These are phyloP conservation scores for Philaethria dido DNA, from an alignment of 2,888 invertebrate genomes.

Conservation along the genomic window DNA sequence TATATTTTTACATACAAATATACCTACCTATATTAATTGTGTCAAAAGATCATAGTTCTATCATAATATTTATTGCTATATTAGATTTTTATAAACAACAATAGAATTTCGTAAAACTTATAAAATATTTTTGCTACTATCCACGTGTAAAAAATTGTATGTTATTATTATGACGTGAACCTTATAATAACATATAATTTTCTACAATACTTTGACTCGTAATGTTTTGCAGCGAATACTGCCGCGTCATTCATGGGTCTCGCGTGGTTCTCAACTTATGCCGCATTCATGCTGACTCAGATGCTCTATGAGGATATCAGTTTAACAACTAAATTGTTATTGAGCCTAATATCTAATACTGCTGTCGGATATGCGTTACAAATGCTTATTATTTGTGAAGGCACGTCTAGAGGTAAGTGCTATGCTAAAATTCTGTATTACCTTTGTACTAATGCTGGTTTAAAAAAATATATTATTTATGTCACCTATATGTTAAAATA, in stretches of 20 bases:
- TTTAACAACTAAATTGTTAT: constrained; percentile 83
- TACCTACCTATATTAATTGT: no score
- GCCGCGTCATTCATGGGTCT: constrained; percentile 92
- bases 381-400: constrained; percentile 89
- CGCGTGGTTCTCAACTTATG: constrained; percentile 90
- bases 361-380: constrained; percentile 92
- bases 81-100: no score
- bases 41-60: no score
- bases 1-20: no score
- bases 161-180: no score
- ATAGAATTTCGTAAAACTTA: background rate
- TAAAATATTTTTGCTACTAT: background rate
- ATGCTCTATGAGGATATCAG: constrained; percentile 86
- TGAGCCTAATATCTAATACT: constrained; percentile 89
- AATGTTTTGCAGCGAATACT: constrained; percentile 87
- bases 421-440: background rate
- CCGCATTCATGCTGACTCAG: constrained; percentile 89
- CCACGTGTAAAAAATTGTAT: background rate
- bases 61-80: background rate
- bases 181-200: constrained; percentile 17
- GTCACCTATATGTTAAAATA: no score
- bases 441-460: no score
- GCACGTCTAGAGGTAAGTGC: constrained; percentile 85
- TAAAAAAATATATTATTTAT: no score
- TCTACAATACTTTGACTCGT: background rate